These are phyloP conservation scores for Arbacia lixula DNA, from an alignment of 53 echinoderm and acorn worm species.

Conservation along the genomic window DNA sequence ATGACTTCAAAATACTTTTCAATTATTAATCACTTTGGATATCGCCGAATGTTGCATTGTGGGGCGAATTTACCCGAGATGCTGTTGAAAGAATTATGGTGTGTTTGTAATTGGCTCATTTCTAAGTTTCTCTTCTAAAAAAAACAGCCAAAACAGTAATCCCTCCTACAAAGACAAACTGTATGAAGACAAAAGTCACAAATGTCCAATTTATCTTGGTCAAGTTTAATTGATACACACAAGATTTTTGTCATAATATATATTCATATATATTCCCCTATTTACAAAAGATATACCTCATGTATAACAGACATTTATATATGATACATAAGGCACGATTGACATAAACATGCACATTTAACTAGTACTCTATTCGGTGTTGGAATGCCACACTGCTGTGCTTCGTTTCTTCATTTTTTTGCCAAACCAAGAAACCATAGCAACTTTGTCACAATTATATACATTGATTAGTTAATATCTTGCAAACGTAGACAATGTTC, in stretches of 20 bases:
- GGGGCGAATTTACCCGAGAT: no score
- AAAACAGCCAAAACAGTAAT: no score
- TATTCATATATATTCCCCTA: conserved; percentile 51
- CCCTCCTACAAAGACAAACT: no score
- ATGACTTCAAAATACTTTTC: no score
- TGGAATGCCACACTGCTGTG: conserved; percentile 44
- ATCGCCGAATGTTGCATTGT: no score
- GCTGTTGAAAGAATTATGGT: no score
- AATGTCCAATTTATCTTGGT: conserved; percentile 31
- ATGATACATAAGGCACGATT: conserved; percentile 54
- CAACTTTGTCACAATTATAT: neutral
- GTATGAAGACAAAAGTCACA: no score
- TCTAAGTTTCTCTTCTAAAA: no score
- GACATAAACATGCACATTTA: conserved; percentile 33
- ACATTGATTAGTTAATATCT: no score
- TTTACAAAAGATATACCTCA: conserved; percentile 62
- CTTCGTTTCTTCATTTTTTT: neutral
- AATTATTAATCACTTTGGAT: no score
- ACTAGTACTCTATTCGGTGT: conserved; percentile 48
- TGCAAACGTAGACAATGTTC: no score
- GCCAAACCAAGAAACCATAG: neutral
- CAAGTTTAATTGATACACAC: conserved; percentile 48
- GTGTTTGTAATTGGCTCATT: no score
- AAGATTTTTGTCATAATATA: conserved; percentile 29
- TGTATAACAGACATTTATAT: conserved; percentile 45